Conservation (phyloP, 2,888 invertebrate species). For the Patella depressa region DNA sequence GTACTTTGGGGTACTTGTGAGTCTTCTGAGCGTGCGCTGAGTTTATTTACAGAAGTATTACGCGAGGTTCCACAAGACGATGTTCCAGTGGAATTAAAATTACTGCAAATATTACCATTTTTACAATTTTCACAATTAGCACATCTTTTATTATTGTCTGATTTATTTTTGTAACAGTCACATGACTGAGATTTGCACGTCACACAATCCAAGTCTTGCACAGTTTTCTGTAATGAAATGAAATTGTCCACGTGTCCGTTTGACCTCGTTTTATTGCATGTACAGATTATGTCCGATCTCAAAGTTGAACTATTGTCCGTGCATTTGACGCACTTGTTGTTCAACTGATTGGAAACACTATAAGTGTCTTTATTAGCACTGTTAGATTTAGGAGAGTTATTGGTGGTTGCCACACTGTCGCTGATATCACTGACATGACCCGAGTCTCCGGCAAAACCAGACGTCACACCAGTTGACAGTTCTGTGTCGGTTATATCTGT, state of each 20-base stretch:
- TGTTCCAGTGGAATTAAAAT: neutral
- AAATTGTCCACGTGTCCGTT: neutral
- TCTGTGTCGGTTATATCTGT: neutral
- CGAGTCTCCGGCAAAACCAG: neutral
- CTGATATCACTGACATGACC: neutral
- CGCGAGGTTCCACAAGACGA: neutral
- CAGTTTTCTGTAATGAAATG: neutral
- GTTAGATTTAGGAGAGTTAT: neutral
- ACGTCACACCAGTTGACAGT: neutral
- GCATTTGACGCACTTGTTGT: neutral
- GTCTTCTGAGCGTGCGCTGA: neutral
- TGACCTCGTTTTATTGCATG: neutral
- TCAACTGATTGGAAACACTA: neutral
- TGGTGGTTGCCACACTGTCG: neutral
- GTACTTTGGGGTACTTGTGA: neutral
- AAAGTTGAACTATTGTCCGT: neutral
- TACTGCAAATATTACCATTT: neutral
- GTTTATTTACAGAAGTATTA: neutral
- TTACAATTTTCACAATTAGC: neutral
- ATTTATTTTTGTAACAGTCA: neutral
- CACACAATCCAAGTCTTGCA: neutral
- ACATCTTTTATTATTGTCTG: neutral
- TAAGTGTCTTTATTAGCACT: conserved; percentile 1
- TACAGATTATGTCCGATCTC: neutral
- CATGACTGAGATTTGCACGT: neutral